phyloP scores from a whole-genome alignment of 2,113 vertebrate genomes.

The Lota lota region DNA sequence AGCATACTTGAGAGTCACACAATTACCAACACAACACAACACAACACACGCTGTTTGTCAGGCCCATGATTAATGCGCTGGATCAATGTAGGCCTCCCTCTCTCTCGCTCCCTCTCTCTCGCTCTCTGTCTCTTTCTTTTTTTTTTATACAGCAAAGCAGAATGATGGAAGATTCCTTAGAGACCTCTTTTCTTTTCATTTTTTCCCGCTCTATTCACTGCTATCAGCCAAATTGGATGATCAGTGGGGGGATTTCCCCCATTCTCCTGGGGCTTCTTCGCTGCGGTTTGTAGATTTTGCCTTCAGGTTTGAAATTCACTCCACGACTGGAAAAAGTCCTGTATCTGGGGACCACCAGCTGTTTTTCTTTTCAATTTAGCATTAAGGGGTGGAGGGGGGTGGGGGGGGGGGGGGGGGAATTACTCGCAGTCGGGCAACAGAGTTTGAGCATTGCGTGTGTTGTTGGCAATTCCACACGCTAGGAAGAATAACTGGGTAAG shows the following conservation, averaged over 20 bases:
- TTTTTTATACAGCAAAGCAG: conserved; percentile 21
- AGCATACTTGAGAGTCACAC: conserved; percentile 68
- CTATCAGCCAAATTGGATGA: conserved; percentile 71
- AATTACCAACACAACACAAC: conserved; percentile 72
- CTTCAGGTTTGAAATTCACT: conserved; percentile 68
- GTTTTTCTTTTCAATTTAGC: conserved; percentile 50
- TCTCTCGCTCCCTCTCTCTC: too few species aligned
- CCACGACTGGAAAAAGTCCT: conserved; percentile 37
- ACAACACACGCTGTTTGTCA: conserved; percentile 67
- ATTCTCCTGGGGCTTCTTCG: conserved; percentile 50
- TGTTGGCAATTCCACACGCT: too few species aligned
- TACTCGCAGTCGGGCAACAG: conserved; percentile 7
- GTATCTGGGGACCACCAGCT: conserved; percentile 37
- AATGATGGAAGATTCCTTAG: conserved; percentile 61
- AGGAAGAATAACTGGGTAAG: too few species aligned
- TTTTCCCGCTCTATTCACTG: conserved; percentile 46
- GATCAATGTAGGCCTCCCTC: conserved; percentile 46
- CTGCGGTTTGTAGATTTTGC: conserved; percentile 68
- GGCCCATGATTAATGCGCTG: conserved; percentile 67
- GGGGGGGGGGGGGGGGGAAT: conserved; percentile 17
- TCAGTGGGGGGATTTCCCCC: conserved; percentile 63
- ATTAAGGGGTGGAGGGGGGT: conserved; percentile 39
- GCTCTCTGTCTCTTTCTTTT: not conserved
- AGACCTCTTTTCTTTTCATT: conserved; percentile 40
- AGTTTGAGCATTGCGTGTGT: not conserved